These are phyloP conservation scores for Drosophila melanosoma DNA, from an alignment of 2,888 invertebrate genomes.

Conservation along the genomic window DNA sequence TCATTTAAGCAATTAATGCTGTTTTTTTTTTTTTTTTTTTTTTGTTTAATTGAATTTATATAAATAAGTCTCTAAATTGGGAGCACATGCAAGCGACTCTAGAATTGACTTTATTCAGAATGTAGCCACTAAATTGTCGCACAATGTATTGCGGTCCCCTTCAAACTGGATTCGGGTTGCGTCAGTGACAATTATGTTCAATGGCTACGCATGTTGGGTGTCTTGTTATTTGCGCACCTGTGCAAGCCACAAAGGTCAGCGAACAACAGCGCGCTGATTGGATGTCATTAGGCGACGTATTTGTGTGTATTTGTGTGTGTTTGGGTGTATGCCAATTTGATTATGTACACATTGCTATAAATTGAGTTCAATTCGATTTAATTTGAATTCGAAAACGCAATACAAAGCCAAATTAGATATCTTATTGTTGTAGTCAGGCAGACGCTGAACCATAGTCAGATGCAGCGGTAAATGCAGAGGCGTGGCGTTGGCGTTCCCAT, in stretches of 20 bases:
- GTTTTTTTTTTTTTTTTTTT: background rate
- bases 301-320: background rate
- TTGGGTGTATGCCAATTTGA: slow-evolving; percentile 3
- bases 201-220: slow-evolving; percentile 38
- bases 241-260: slow-evolving; percentile 45
- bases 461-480: slow-evolving; percentile 20
- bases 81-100: background rate
- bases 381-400: slow-evolving; percentile 45
- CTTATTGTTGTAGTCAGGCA: slow-evolving; percentile 40
- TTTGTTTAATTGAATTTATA: background rate
- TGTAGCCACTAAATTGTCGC: slow-evolving; percentile 17
- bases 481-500: slow-evolving; percentile 35
- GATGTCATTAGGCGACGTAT: slow-evolving; percentile 51
- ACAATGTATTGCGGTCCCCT: background rate
- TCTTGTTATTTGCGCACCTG: slow-evolving; percentile 53
- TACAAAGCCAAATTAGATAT: slow-evolving; percentile 70
- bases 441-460: background rate
- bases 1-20: background rate
- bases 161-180: slow-evolving; percentile 21
- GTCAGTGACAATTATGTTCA: slow-evolving; percentile 36
- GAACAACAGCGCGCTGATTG: slow-evolving; percentile 65
- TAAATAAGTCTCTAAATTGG: background rate
- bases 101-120: slow-evolving; percentile 8
- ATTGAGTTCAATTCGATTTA: slow-evolving; percentile 54
- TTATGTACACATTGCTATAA: slow-evolving; percentile 32